Conservation (phyloP, 2,113 vertebrate species). For the Phaetusa simplex region DNA sequence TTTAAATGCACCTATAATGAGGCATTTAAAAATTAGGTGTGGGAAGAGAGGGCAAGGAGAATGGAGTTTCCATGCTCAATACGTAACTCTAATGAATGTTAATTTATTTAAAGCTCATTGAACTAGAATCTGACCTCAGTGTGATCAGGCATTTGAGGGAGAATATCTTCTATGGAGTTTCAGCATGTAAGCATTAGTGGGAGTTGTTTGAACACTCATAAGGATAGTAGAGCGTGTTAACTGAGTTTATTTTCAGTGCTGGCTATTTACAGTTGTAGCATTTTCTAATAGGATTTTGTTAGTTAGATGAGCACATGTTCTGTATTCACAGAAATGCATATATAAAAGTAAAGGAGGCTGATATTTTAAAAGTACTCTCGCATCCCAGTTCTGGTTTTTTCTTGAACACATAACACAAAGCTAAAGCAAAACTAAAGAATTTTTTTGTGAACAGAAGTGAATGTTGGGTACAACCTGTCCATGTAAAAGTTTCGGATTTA, state of each 20-base stretch:
- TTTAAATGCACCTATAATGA: not conserved
- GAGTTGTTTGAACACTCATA: not conserved
- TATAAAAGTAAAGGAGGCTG: not conserved
- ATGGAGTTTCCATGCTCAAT: not conserved
- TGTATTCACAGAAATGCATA: not conserved
- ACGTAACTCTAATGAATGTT: not conserved
- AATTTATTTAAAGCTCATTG: not conserved
- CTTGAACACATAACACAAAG: not conserved
- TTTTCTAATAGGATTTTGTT: not conserved
- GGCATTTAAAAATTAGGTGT: not conserved
- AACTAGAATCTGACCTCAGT: not conserved
- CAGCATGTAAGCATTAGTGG: not conserved
- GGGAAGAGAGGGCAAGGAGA: not conserved
- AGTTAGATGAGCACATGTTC: not conserved
- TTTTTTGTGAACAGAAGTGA: not conserved
- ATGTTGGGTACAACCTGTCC: not conserved
- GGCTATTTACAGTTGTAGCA: not conserved
- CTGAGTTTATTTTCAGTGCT: not conserved
- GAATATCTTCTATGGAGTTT: not conserved
- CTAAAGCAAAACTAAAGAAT: not conserved
- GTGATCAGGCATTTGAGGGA: not conserved
- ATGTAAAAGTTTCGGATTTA: not conserved
- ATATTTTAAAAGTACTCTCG: not conserved
- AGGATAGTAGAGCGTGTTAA: not conserved
- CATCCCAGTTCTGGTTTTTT: not conserved